Conservation (phyloP, 2,888 invertebrate genomes). For the Pyrocoelia pectoralis region DNA sequence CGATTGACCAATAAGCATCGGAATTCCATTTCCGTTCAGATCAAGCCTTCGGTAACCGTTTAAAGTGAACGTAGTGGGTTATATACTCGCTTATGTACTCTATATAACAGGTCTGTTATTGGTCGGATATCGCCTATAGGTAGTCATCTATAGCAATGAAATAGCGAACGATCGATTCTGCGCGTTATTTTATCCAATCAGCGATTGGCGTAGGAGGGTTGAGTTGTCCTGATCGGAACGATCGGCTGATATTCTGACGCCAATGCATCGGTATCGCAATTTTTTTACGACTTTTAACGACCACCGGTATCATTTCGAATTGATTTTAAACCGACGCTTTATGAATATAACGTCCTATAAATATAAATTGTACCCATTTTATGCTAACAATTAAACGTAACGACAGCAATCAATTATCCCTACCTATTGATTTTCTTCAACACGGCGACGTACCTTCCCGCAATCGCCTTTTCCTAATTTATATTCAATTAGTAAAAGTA, state of each 20-base stretch:
- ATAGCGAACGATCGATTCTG: conserved; percentile 68
- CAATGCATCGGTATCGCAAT: conserved; percentile 51
- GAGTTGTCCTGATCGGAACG: conserved; percentile 49
- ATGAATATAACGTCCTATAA: background rate
- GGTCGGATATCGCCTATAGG: conserved; percentile 60
- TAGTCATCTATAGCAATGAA: conserved; percentile 63
- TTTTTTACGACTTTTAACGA: conserved; percentile 24
- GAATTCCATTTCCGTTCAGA: conserved; percentile 19
- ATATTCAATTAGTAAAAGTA: too few relatives aligned
- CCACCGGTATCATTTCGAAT: background rate
- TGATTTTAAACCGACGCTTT: conserved; percentile 8
- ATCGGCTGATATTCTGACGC: conserved; percentile 54
- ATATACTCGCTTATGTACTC: conserved; percentile 32
- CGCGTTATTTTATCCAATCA: conserved; percentile 67
- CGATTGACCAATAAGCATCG: conserved; percentile 28
- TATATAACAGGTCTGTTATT: conserved; percentile 48
- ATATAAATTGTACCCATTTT: background rate
- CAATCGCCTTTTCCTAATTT: too few relatives aligned
- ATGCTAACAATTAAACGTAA: too few relatives aligned
- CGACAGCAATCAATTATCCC: too few relatives aligned
- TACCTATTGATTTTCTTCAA: too few relatives aligned
- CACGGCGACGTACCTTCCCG: too few relatives aligned
- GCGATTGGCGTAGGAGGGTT: conserved; percentile 41
- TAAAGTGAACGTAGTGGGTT: conserved; percentile 33
- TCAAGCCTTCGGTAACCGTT: conserved; percentile 29